phyloP scores from a whole-genome alignment of 1,140 invertebrate species.

The Pteromalus puparum region DNA sequence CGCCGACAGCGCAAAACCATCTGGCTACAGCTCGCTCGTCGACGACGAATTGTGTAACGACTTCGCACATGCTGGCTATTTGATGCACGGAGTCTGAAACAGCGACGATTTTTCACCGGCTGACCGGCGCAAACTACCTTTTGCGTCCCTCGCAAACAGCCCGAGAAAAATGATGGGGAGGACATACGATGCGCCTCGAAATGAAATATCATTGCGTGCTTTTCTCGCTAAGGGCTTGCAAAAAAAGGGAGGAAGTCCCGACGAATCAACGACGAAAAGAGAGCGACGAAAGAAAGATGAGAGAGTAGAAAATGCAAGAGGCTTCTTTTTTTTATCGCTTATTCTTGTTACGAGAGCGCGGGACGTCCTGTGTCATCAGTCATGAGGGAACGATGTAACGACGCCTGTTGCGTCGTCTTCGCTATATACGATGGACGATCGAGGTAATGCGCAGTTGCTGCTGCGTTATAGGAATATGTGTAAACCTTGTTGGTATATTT shows the following conservation, averaged over 20 bases:
- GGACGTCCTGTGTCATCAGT: not conserved
- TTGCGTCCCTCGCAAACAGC: not conserved
- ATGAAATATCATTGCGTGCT: conserved; percentile 6
- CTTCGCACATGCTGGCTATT: not conserved
- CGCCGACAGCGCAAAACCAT: not conserved
- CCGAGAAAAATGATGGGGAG: conserved; percentile 5
- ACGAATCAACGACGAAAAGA: not conserved
- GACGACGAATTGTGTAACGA: not conserved
- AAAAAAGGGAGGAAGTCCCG: not conserved
- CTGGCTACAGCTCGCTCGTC: not conserved
- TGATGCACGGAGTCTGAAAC: not conserved
- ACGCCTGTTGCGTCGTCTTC: not conserved
- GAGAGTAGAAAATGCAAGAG: not conserved
- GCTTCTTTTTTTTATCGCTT: not conserved
- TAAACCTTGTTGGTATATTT: too few species aligned
- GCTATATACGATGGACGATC: not conserved
- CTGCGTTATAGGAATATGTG: too few species aligned
- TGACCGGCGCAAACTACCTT: conserved; percentile 2
- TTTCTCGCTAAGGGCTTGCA: conserved; percentile 5
- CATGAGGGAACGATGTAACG: not conserved
- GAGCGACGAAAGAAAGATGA: conserved; percentile 41
- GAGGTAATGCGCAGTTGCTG: too few species aligned
- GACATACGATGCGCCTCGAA: not conserved
- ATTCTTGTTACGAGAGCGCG: not conserved
- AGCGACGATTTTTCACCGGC: conserved; percentile 10